phyloP scores from a whole-genome alignment of 2,888 invertebrate genomes.

The Idaea dimidiata region DNA sequence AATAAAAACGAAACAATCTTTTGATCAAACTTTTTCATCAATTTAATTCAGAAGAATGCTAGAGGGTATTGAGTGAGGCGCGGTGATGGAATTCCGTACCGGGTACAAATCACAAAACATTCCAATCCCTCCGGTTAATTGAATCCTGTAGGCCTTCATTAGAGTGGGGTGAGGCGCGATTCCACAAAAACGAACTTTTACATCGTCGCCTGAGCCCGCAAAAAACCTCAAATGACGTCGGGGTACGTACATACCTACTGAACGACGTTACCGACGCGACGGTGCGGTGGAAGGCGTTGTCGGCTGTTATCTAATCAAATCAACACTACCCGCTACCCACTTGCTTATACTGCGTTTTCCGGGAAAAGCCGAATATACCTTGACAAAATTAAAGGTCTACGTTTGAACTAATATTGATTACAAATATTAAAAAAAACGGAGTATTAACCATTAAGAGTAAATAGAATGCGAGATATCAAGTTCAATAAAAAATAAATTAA shows the following conservation, averaged over 20 bases:
- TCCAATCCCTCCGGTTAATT: conserved; percentile 73
- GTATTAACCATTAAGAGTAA: too few species aligned
- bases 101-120: conserved; percentile 75
- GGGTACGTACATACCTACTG: conserved; percentile 32
- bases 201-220: conserved; percentile 52
- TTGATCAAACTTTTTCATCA: conserved; percentile 40
- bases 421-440: background rate
- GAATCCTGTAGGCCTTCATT: conserved; percentile 77
- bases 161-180: conserved; percentile 50
- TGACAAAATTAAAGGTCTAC: background rate
- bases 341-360: background rate
- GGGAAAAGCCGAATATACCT: background rate
- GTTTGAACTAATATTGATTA: background rate
- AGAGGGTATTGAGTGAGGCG: conserved; percentile 53
- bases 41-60: conserved; percentile 50
- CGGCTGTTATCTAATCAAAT: background rate
- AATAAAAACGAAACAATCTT: conserved; percentile 27
- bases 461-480: too few species aligned
- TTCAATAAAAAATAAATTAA: too few species aligned
- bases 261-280: background rate
- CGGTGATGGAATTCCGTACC: conserved; percentile 66
- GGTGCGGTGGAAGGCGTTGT: background rate
- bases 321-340: background rate
- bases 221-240: conserved; percentile 73
- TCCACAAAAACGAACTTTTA: conserved; percentile 72